phyloP scores from a whole-genome alignment of 1,140 invertebrate genomes.

The Trichomalopsis sarcophagae region DNA sequence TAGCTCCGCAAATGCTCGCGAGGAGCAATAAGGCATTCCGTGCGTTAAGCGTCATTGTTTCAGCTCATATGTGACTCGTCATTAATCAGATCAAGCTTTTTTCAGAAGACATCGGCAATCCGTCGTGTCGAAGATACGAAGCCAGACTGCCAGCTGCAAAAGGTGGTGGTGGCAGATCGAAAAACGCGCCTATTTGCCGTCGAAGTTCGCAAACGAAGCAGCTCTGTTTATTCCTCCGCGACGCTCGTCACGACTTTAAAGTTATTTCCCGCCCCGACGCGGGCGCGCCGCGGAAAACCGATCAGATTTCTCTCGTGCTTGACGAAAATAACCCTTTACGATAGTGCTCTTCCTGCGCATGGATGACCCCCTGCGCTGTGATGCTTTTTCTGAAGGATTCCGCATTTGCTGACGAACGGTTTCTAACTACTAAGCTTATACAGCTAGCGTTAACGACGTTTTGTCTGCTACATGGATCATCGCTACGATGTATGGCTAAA shows the following conservation, averaged over 20 bases:
- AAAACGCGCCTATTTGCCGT: not conserved
- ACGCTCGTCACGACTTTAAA: not conserved
- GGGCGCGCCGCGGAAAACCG: not conserved
- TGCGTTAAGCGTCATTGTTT: not conserved
- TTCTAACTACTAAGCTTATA: too few relatives aligned
- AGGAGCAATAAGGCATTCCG: not conserved
- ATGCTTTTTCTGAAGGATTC: too few relatives aligned
- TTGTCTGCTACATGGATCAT: too few relatives aligned
- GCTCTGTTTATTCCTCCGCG: not conserved
- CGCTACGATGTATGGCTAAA: too few relatives aligned
- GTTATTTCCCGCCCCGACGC: not conserved
- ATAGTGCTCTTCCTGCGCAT: not conserved
- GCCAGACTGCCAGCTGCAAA: not conserved
- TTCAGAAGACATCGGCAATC: not conserved
- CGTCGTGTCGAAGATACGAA: conserved; percentile 8
- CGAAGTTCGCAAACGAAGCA: not conserved
- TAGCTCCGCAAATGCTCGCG: not conserved
- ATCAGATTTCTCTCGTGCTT: conserved; percentile 8
- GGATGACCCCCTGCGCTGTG: not conserved
- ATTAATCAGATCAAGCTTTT: not conserved
- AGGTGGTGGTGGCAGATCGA: not conserved
- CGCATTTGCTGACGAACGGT: too few relatives aligned
- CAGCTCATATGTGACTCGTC: not conserved
- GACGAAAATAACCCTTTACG: conserved; percentile 4
- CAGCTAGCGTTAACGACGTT: too few relatives aligned